Conservation (phyloP, 2,113 vertebrate species). For the Seriola quinqueradiata region DNA sequence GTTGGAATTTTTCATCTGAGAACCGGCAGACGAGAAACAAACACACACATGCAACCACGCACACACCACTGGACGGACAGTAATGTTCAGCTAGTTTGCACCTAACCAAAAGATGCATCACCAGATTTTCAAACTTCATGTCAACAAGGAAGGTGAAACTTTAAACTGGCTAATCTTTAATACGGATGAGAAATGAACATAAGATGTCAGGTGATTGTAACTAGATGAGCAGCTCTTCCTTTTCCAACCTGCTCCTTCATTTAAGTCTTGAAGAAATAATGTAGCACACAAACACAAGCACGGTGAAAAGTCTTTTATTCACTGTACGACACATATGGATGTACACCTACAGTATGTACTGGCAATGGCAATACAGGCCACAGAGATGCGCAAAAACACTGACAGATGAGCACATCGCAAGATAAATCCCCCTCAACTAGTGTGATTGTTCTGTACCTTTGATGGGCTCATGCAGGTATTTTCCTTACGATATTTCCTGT, state of each 20-base stretch:
- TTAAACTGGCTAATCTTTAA: constrained; percentile 25
- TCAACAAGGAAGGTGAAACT: too few species aligned
- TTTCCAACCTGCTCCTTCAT: neutral
- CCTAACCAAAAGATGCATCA: neutral
- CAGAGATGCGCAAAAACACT: neutral
- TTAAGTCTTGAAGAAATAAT: neutral
- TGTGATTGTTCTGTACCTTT: constrained; percentile 57
- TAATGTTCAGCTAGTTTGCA: neutral
- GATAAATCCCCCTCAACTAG: neutral
- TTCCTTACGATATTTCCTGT: constrained; percentile 65
- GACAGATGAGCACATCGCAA: constrained; percentile 4
- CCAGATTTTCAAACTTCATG: too few species aligned
- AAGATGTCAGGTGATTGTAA: constrained; percentile 1
- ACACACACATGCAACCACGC: constrained; percentile 4
- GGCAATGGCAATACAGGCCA: constrained; percentile 7
- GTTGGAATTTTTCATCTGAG: constrained; percentile 80
- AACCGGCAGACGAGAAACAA: neutral
- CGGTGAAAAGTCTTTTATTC: neutral
- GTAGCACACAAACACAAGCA: neutral
- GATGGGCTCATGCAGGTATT: constrained; percentile 70
- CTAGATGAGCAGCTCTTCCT: constrained; percentile 16
- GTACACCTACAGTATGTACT: neutral
- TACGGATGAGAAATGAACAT: constrained; percentile 21
- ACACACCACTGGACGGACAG: neutral
- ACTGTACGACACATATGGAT: neutral